Conservation (phyloP, 2,888 invertebrate species). For the Selenia dentaria region DNA sequence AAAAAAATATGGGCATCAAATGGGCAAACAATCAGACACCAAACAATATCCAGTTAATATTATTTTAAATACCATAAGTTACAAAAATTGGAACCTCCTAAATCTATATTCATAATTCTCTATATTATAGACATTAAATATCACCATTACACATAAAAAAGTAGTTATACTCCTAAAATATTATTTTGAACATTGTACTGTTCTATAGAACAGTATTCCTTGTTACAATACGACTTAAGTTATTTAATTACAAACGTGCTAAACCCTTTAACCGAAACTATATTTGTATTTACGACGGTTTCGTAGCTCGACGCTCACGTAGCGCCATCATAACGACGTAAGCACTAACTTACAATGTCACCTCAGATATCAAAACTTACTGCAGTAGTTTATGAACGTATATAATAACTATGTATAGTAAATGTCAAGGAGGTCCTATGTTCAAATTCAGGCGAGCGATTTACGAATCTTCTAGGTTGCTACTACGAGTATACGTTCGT, state of each 20-base stretch:
- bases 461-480: constrained; percentile 5
- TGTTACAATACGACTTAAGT: constrained; percentile 15
- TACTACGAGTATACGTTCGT: not conserved
- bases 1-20: too few relatives aligned
- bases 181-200: too few relatives aligned
- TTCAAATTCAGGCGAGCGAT: constrained; percentile 11
- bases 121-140: too few relatives aligned
- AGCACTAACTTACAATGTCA: constrained; percentile 29
- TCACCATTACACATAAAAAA: too few relatives aligned
- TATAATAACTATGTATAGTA: constrained; percentile 10
- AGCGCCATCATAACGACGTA: constrained; percentile 16
- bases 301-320: constrained; percentile 20
- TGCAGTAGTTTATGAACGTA: constrained; percentile 26
- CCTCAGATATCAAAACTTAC: constrained; percentile 31
- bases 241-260: constrained; percentile 22
- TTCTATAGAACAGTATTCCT: too few relatives aligned
- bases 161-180: too few relatives aligned
- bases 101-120: too few relatives aligned
- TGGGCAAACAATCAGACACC: too few relatives aligned
- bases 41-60: too few relatives aligned
- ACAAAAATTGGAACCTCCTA: too few relatives aligned
- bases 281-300: constrained; percentile 25
- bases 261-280: constrained; percentile 19
- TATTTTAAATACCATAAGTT: too few relatives aligned
- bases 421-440: constrained; percentile 6